Base-by-base conservation (phyloP, 1,140 invertebrate genomes). In the Prorops nasuta region DNA sequence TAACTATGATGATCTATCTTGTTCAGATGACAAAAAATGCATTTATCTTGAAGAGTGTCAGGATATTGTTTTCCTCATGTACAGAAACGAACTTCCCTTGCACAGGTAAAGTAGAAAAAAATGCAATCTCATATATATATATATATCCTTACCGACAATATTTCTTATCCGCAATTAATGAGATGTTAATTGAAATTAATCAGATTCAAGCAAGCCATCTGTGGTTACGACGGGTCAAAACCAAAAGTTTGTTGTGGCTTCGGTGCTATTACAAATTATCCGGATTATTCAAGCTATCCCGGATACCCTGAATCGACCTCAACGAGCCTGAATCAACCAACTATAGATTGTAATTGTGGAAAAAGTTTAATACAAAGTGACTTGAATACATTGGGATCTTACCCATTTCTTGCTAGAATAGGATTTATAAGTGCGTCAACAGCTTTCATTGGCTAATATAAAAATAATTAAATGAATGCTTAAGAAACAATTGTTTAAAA, bases 171-270 rank as follows among this genome's bases (percentile, higher is more conserved):
- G n/a, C n/a, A n/a, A n/a, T n/a, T n/a, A n/a, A n/a, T 17, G 17
- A 39, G 38, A 21, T 49, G 3, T 10, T 4, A 24, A 44, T 44
- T 10, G 8, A 1, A 28, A n/a, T n/a, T n/a, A 21, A 28, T 1
- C 28, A 69, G 69, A 65, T 69, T 71, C 49, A 59, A 65, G 9
- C 60, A 67, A 45, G 52, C 57, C 2, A 56, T 71, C 16, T 71
- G 69, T 40, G 69, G 67, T 1, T 71, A 71, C 22, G 49, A 58
- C 4, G 49, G 35, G 19, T 39, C 40, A 6, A 58, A 21, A 24
- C 19, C 57, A 15, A 69, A 65, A 54, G 48, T 71, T 18, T 71
- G 69, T 45, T 71, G 69, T 32, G 56, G 60, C 37, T 16, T 40
- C 1, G 34, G 50, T 28, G 24, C 4, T n/a, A n/a, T n/a, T n/a